Evolutionary conservation across 2,113 vertebrate species (phyloP), one percentile per base, ranked within the genome.

Genomic region (Leucosticte australis): DNA sequence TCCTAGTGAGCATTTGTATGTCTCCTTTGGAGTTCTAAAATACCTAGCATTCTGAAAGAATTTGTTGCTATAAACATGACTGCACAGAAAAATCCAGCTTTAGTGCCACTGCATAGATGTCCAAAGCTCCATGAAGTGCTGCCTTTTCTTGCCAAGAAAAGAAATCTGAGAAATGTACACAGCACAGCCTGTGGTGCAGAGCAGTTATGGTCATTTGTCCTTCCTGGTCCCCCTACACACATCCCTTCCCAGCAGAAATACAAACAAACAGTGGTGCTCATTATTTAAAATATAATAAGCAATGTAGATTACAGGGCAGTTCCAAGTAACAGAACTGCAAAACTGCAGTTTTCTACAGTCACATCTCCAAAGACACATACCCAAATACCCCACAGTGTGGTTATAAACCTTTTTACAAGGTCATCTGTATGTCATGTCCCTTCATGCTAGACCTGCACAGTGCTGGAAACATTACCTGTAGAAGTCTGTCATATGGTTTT

Each of bases 401-500:
- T 56, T 42, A 56, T 49, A 47, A 62, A 63, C 10, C 10, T 49
- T 56, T 65, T 28, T 30, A 35, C 7, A 26, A 81, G 19, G 31
- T 20, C 5, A 41, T 37, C 33, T 19, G 15, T 33, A 4, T 10
- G 7, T 35, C 21, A 11, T 1, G 2, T 41, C 42, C 21, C n/a
- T 24, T 53, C 30, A 4, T 5, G 47, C 50, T n/a, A 31, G 83
- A 67, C 39, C 56, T n/a, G 8, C 26, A 47, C 28, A 24, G 33
- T 59, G 65, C 31, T 47, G 76, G 35, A 20, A 44, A 13, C 33
- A 5, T 91, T 98, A 99, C 99, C 99, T 99, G 99, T 76, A 99
- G 80, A 70, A 99, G 98, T 76, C 99, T 98, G 94, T 99, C 99
- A 5, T 98, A 99, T 3, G 99, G 98, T 94, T 98, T 98, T 46